A percentile compares a stretch with the other conserved stretches of the same genome.
Evolutionary conservation across 2,888 invertebrate genomes (phyloP).

Genomic region (Agriopis aurantiaria): DNA sequence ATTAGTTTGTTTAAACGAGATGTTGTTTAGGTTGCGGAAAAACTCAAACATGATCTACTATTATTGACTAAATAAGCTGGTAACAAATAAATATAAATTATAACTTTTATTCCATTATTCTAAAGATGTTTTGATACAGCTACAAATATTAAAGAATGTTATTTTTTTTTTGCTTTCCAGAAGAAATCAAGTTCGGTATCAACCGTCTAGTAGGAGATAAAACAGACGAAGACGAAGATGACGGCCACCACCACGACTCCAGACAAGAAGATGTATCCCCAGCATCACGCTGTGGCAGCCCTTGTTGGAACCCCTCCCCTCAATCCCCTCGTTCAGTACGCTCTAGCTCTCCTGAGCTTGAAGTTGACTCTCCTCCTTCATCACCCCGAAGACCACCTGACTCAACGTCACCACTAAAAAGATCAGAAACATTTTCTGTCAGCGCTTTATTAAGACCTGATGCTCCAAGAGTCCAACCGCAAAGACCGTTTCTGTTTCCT

Average conservation of each 20-base stretch:
- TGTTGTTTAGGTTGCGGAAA: constrained; percentile 30
- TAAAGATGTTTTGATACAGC: background rate
- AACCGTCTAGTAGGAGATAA: constrained; percentile 91
- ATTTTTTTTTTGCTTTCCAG: constrained; percentile 77
- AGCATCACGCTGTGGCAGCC: constrained; percentile 82
- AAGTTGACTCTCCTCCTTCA: constrained; percentile 91
- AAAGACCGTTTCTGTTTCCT: constrained; percentile 88
- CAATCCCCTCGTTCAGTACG: constrained; percentile 80
- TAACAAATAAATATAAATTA: background rate
- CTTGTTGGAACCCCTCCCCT: constrained; percentile 84
- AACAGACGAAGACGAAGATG: constrained; percentile 88
- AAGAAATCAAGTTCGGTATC: constrained; percentile 94
- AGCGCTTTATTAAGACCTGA: constrained; percentile 93
- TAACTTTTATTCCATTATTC: background rate
- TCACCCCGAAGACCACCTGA: constrained; percentile 85
- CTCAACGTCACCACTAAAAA: constrained; percentile 85
- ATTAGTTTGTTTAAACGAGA: constrained; percentile 41
- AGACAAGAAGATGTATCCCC: constrained; percentile 77
- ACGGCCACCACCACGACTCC: constrained; percentile 73
- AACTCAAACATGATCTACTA: constrained; percentile 6
- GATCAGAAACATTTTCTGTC: constrained; percentile 94
- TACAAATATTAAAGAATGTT: background rate
- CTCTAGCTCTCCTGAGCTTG: constrained; percentile 90
- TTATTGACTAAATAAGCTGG: background rate
- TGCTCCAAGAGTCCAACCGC: constrained; percentile 88